Percentiles rank a stretch among this genome's conserved stretches.
phyloP scores from a whole-genome alignment of 1,140 invertebrate genomes.

The Chrysomallon squamiferum region DNA sequence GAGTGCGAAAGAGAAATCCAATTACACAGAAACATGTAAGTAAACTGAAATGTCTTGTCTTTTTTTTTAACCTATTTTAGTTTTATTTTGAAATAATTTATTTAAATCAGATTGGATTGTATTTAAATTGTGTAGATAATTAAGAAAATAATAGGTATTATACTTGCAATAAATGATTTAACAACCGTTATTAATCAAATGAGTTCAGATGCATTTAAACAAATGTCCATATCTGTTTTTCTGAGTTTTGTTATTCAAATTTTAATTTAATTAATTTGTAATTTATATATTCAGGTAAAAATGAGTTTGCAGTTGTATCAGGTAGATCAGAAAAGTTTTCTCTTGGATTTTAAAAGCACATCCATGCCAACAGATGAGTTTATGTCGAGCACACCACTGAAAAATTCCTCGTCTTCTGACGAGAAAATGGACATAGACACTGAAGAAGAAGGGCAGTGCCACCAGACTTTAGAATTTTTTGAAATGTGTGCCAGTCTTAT shows the following conservation, averaged over 20 bases:
- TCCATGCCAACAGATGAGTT: conserved; percentile 15
- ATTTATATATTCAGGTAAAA: too few species aligned
- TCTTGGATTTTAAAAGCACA: conserved; percentile 97
- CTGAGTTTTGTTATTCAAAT: too few species aligned
- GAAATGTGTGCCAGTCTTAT: conserved; percentile 99
- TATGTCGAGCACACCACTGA: conserved; percentile 14
- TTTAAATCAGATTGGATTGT: too few species aligned
- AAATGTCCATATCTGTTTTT: too few species aligned
- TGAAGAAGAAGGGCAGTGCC: conserved; percentile 57
- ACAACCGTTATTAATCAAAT: too few species aligned
- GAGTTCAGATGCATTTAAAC: too few species aligned
- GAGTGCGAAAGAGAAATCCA: conserved; percentile 87
- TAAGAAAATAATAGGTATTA: too few species aligned
- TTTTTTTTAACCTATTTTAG: too few species aligned
- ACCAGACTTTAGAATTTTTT: conserved; percentile 99
- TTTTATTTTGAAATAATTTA: too few species aligned
- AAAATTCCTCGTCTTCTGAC: conserved; percentile 39
- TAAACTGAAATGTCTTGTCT: conserved; percentile 10
- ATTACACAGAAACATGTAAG: conserved; percentile 78
- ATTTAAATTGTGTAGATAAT: too few species aligned
- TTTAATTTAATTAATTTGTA: too few species aligned
- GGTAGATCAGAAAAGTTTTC: conserved; percentile 96
- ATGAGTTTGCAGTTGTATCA: conserved; percentile 99
- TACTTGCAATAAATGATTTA: too few species aligned
- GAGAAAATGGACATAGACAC: conserved; percentile 60